Base-by-base conservation (phyloP, 2,797 vertebrate species). In the Sebastes taczanowskii region DNA sequence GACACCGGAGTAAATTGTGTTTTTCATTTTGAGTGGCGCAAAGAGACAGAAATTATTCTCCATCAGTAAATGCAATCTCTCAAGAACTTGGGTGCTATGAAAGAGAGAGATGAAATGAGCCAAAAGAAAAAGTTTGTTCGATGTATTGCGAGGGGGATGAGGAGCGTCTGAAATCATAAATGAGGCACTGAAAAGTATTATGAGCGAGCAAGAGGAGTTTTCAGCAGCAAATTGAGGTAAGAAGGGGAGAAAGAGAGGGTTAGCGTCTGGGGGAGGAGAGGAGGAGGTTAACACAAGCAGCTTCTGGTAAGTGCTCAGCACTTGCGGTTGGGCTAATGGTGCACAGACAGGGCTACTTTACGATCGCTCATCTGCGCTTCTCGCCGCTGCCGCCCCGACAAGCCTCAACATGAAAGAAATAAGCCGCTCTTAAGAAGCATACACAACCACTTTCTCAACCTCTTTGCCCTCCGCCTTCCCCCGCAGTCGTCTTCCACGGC, bases 271-370 rank as follows among this genome's bases (percentile, higher is more conserved):
- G 71, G 78, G 68, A 62, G 67, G 55, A 59, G 42, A 70, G 60
- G 75, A 71, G 80, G 85, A 86, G 86, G 89, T 88, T 91, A 92
- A 91, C 83, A 87, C 85, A 75, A 79, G 81, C 32, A 69, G 84
- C 82, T 91, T 89, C 85, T 92, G 91, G 84, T 93, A 93, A 93
- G 89, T 92, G 85, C 90, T 93, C 61, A 81, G 93, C 82, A 76
- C 74, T 87, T 92, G 91, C 3, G 83, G 90, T 92, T 73, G 78
- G 86, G 86, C 82, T 94, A 93, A 94, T 92, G 89, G 83, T 82
- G 82, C 72, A 86, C 87, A 88, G 85, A 87, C 86, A 86, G 58
- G 71, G 49, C 88, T 82, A 84, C 90, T 89, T 91, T 86, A 88
- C 29, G 42, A 84, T 88, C 30, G 42, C 81, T 92, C 82, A 86